phyloP scores from a whole-genome alignment of 2,888 invertebrate species.

The Trichopoda pennipes region DNA sequence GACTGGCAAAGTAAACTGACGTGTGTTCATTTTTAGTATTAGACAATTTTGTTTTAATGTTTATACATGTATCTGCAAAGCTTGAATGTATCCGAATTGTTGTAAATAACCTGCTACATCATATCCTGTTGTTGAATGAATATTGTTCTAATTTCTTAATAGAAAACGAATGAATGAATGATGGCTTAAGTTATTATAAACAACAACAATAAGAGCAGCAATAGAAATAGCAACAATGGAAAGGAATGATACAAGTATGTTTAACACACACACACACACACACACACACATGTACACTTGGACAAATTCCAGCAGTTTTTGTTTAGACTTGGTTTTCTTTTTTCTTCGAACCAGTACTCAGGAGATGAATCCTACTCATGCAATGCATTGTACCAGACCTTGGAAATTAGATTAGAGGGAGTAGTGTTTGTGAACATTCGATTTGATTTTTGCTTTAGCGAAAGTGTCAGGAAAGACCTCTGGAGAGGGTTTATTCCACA shows the following conservation, averaged over 20 bases:
- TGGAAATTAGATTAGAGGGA: too few species aligned
- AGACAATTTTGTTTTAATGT: not conserved
- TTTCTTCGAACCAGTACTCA: too few species aligned
- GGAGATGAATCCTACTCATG: too few species aligned
- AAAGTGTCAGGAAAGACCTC: too few species aligned
- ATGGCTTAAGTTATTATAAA: conserved; percentile 41
- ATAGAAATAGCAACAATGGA: conserved; percentile 18
- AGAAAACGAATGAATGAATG: conserved; percentile 43
- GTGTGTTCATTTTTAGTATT: conserved; percentile 32
- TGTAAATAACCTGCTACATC: conserved; percentile 60
- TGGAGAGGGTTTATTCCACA: too few species aligned
- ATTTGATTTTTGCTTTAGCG: too few species aligned
- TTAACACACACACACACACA: conserved; percentile 4
- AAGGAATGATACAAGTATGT: not conserved
- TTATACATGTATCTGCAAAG: not conserved
- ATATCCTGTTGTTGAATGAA: conserved; percentile 57
- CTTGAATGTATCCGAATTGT: not conserved
- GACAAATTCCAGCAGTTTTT: not conserved
- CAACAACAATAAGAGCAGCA: conserved; percentile 33
- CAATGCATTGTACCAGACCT: too few species aligned
- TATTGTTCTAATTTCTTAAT: conserved; percentile 57
- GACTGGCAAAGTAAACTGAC: not conserved
- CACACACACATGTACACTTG: too few species aligned
- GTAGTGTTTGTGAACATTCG: too few species aligned
- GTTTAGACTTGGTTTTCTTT: too few species aligned